phyloP scores from a whole-genome alignment of 2,113 vertebrate genomes.

The Scolopax mira region DNA sequence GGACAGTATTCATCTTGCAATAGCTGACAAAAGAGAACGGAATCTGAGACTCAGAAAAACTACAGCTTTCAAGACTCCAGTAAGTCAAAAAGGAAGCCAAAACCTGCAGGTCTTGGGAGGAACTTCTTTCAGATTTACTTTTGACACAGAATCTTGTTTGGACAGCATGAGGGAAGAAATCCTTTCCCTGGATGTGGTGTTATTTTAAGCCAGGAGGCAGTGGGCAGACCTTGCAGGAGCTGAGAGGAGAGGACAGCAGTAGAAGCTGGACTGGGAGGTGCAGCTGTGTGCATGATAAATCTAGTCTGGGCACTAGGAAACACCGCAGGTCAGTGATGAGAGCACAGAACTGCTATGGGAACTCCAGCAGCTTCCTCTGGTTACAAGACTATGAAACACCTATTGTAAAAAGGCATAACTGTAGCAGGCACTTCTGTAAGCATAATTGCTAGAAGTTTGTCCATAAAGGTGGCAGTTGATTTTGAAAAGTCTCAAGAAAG shows the following conservation, averaged over 20 bases:
- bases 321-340: too few species aligned
- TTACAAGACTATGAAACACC: background rate
- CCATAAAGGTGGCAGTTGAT: background rate
- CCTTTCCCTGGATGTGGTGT: background rate
- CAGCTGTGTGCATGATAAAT: fast-evolving
- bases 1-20: background rate
- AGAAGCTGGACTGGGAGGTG: background rate
- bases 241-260: background rate
- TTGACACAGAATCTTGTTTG: background rate
- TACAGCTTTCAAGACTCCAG: background rate
- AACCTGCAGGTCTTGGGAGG: background rate
- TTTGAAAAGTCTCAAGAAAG: background rate
- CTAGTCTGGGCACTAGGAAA: background rate
- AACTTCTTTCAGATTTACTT: background rate
- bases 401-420: background rate
- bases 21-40: background rate
- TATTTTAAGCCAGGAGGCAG: background rate
- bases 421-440: background rate
- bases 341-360: background rate
- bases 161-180: background rate
- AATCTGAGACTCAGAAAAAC: background rate
- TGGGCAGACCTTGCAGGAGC: background rate
- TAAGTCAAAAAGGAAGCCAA: background rate
- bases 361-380: background rate
- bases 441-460: background rate